Evolutionary conservation across 2,888 invertebrate genomes (phyloP).

Genomic region (Aleiodes alternator): DNA sequence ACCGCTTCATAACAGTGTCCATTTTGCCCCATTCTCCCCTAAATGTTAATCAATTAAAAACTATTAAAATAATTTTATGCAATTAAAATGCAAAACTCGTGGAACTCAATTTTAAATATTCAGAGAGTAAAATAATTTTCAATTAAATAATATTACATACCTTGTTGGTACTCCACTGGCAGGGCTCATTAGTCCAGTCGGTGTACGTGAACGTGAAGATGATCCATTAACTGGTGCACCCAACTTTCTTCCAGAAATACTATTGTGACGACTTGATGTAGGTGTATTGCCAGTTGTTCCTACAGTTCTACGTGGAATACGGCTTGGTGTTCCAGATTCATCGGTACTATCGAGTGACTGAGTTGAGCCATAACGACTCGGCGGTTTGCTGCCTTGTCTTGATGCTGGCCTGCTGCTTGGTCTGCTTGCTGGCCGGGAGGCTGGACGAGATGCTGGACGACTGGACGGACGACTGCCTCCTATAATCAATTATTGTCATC

Average conservation of each 20-base stretch:
- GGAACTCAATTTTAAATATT: slow-evolving; percentile 17
- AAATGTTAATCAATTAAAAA: not conserved
- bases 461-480: slow-evolving; percentile 80
- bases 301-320: slow-evolving; percentile 85
- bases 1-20: no score
- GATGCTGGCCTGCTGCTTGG: slow-evolving; percentile 91
- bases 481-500: slow-evolving; percentile 47
- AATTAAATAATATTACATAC: slow-evolving; percentile 75
- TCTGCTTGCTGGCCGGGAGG: slow-evolving; percentile 82
- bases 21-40: no score
- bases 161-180: slow-evolving; percentile 82
- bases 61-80: slow-evolving; percentile 11
- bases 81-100: slow-evolving; percentile 13
- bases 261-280: slow-evolving; percentile 79
- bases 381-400: slow-evolving; percentile 92
- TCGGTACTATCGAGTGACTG: slow-evolving; percentile 92
- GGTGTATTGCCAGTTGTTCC: slow-evolving; percentile 79
- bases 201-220: slow-evolving; percentile 82
- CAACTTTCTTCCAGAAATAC: slow-evolving; percentile 79
- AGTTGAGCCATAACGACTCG: slow-evolving; percentile 95
- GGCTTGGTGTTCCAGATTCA: slow-evolving; percentile 85
- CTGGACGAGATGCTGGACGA: slow-evolving; percentile 85
- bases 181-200: slow-evolving; percentile 86
- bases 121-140: slow-evolving; percentile 40
- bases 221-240: slow-evolving; percentile 80